Evolutionary conservation across 1,140 invertebrate genomes (phyloP), one percentile per base, ranked within the genome.

Genomic region (Chymomyza costata): DNA sequence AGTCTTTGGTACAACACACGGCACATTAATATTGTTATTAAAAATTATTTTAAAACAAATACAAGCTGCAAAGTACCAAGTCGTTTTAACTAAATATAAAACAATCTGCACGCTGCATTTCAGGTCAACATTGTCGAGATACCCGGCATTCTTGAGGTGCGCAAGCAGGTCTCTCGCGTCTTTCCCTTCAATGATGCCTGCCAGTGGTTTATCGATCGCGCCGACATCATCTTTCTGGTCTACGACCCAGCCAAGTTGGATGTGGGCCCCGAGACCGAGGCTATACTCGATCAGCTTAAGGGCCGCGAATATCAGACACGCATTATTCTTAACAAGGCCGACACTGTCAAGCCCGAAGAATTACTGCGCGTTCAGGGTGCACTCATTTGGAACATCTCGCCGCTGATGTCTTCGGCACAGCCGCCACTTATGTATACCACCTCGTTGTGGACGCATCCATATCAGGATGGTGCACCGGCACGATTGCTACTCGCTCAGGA

Each of bases 101-200:
- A 55, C 11, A 37, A 52, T 38, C 44, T 41, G 46, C 7, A 35
- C 14, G 41, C 51, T 59, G 49, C 35, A 50, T 54, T 82, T 78
- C 84, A 96, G 95, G 93, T 97, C 10, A 97, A 96, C 82, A 94
- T 98, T 69, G 94, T 98, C 18, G 96, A 98, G 88, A 97, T 97
- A 82, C 96, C 96, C 43, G 96, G 96, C 49, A 96, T 98, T 69
- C 87, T 97, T 58, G 96, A 98, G 89, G 95, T 97, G 60, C 89
- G 94, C 48, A 96, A 97, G 86, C 94, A 96, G 88, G 93, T 96
- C 11, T 96, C 97, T 51, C 90, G 96, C 35, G 89, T 95, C 25
- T 97, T 97, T 85, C 94, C 95, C 32, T 97, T 97, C 86, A 97
- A 97, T 78, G 96, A 97, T 74, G 96, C 95, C 15, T 96, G 95